Evolutionary conservation across 2,113 vertebrate genomes (phyloP), one percentile per base, ranked within the genome.

Genomic region (Nannobrachium achirus): DNA sequence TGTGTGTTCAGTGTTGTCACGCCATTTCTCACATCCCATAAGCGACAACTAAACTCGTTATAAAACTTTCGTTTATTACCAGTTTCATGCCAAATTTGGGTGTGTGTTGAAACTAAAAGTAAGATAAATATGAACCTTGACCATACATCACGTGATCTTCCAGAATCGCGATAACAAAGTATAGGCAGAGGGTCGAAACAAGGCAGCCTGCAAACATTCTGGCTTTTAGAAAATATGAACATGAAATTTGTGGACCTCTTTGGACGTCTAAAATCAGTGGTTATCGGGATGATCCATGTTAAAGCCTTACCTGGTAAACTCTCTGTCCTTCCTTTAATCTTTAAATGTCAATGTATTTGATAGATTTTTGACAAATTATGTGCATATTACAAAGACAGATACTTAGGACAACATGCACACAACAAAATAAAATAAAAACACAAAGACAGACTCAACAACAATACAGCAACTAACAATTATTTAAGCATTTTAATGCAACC

Each of bases 271-370:
- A 92, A 78, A 76, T 84, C 93, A 0, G 91, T 91, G 5, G 87
- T 95, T 1, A 83, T 96, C 41, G 95, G 94, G 13, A 94, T 95
- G 93, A 87, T 96, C 61, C 95, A 96, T 42, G 90, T 95, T 4
- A 88, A 84, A 89, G 92, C 95, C 0, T 85, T 96, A 69, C 95
- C 95, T 90, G 95, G 95, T 96, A 88, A 66, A 14, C 8, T 19
- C 18, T 14, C 0, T 14, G 5, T 4, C 7, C 20, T 42, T 33
- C 11, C 7, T 20, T 20, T 56, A 10, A 55, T 6, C 4, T 51
- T 13, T 40, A 15, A 25, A 57, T 8, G 6, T 16, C 9, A 7
- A 42, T 38, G 11, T 33, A 13, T 25, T 14, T 4, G 39, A 38
- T 42, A 13, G 25, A 3, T 59, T 42, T 52, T 55, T 33, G 9